Conservation (phyloP, 2,888 invertebrate genomes). For the Leptopilina myrica region DNA sequence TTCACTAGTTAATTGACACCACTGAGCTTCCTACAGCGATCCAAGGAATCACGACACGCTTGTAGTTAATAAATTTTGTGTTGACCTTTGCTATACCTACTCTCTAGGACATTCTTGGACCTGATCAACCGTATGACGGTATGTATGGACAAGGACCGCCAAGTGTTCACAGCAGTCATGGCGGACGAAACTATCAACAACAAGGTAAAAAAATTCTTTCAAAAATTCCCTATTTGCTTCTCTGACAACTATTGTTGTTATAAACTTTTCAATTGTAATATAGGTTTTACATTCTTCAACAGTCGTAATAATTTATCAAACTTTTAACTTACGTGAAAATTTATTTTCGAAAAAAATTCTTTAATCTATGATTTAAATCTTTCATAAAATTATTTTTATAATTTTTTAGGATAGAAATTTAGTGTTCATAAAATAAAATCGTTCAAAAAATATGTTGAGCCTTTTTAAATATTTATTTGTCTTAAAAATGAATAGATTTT, state of each 20-base stretch:
- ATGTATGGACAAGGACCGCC: conserved; percentile 95
- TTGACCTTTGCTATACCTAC: conserved; percentile 74
- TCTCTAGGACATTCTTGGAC: conserved; percentile 90
- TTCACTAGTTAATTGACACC: conserved; percentile 34
- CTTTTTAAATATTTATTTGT: too few species aligned
- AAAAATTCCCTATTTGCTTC: conserved; percentile 14
- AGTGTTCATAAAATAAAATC: too few species aligned
- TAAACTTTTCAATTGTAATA: background rate
- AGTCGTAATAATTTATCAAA: too few species aligned
- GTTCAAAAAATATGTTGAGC: too few species aligned
- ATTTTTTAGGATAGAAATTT: too few species aligned
- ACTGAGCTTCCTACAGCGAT: conserved; percentile 45
- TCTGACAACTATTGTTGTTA: background rate
- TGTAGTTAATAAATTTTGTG: conserved; percentile 67
- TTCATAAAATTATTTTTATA: too few species aligned
- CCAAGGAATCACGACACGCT: conserved; percentile 55
- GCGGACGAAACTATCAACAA: conserved; percentile 88
- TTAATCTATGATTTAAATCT: too few species aligned
- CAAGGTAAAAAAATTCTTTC: conserved; percentile 83
- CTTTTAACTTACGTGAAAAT: too few species aligned
- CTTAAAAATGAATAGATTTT: too few species aligned
- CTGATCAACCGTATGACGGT: conserved; percentile 95
- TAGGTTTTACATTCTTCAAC: too few species aligned
- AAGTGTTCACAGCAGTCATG: conserved; percentile 89
- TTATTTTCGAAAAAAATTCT: too few species aligned